These are phyloP conservation scores for Porites lutea DNA, from an alignment of 64 coral and sea anemone genomes.

Conservation along the genomic window DNA sequence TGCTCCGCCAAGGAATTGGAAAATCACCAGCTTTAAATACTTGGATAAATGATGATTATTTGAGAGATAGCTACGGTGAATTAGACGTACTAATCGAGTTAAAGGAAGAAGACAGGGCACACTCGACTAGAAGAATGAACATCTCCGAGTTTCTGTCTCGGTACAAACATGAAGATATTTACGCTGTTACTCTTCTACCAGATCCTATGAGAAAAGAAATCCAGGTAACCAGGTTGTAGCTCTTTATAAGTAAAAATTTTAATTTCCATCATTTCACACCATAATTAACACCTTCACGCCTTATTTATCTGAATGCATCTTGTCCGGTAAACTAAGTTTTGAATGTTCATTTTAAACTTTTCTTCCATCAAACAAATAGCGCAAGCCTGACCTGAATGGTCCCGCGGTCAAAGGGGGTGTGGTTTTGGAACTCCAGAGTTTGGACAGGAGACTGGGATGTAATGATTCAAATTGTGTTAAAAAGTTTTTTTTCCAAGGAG, in stretches of 20 bases:
- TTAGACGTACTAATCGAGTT: constrained; percentile 90
- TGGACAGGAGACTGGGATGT: too few species aligned
- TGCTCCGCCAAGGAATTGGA: constrained; percentile 79
- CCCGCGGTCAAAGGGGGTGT: too few species aligned
- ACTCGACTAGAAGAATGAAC: constrained; percentile 83
- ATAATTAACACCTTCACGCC: too few species aligned
- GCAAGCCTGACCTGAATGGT: too few species aligned
- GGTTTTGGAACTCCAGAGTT: too few species aligned
- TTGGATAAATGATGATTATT: constrained; percentile 76
- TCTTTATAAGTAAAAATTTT: neutral
- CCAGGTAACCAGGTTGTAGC: constrained; percentile 42
- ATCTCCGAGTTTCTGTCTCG: constrained; percentile 74
- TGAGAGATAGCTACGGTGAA: constrained; percentile 80
- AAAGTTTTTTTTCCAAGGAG: too few species aligned
- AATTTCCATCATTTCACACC: neutral
- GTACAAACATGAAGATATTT: constrained; percentile 74
- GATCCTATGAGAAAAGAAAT: constrained; percentile 87
- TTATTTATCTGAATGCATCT: too few species aligned
- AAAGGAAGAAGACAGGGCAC: constrained; percentile 79
- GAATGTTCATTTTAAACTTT: too few species aligned
- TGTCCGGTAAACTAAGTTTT: too few species aligned
- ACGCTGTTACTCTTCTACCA: constrained; percentile 84
- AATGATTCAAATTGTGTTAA: too few species aligned
- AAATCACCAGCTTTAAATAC: constrained; percentile 73
- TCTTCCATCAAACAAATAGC: too few species aligned